Evolutionary conservation across 2,113 vertebrate species (phyloP), one percentile per base, ranked within the genome.

Genomic region (Otus sunia): DNA sequence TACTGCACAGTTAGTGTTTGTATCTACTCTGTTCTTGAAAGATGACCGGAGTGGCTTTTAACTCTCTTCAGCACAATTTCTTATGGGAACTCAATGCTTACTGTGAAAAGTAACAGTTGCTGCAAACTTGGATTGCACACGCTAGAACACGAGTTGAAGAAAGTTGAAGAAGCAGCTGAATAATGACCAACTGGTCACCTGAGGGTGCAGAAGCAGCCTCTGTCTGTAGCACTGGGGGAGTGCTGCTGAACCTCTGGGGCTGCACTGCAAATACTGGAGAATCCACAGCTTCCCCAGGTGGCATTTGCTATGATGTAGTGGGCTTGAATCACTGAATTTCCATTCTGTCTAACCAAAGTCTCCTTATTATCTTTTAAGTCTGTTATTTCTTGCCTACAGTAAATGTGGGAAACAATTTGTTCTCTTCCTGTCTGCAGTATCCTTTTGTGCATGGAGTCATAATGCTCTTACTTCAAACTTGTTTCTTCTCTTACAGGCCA

Each of bases 251-350:
- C n/a, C 21, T 67, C 20, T 37, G 30, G 36, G 30, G 52, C 58
- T 86, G 47, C 21, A 7, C 34, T 67, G 32, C 4, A 3, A 76
- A 23, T 0, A 0, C 21, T 47, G 39, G 63, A 81, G 30, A 52
- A 69, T 55, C 59, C 5, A 3, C 72, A 49, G 27, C 41, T 94
- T 90, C 29, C 29, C 11, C 37, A 18, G 17, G 25, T 23, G 18
- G 21, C 17, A 4, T 78, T 86, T 94, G 49, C 26, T 59, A 23
- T 53, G 37, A 12, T 34, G 22, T 50, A 52, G 34, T 5, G 15
- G 37, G 47, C 64, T 74, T 52, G 19, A 50, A 43, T 80, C 34
- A 52, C 10, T 66, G 23, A 68, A 71, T 90, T 92, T 86, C 66
- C 53, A 22, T 81, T 71, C 27, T 78, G 56, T 73, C 60, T 90